These are phyloP conservation scores for Girardia tigrina DNA, from an alignment of 2,888 invertebrate species.

Conservation along the genomic window DNA sequence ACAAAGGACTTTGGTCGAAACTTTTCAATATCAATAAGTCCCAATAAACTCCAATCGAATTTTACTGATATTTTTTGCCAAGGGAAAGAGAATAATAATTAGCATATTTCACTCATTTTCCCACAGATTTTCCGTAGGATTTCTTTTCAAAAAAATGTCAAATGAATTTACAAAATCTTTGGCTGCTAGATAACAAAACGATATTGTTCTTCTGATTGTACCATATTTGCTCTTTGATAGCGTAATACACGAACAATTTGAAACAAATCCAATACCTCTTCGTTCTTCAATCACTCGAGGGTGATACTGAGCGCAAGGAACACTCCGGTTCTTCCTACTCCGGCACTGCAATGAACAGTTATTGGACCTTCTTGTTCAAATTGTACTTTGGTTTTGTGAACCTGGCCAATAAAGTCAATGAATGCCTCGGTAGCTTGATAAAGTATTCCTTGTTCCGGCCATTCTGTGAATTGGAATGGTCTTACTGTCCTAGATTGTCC, in stretches of 20 bases:
- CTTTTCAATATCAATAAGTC: too few relatives aligned
- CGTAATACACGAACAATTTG: constrained; percentile 92
- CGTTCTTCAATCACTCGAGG: constrained; percentile 93
- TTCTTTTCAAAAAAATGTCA: too few relatives aligned
- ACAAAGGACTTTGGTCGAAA: too few relatives aligned
- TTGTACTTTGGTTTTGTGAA: constrained; percentile 98
- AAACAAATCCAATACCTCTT: constrained; percentile 95
- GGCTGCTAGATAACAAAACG: constrained; percentile 98
- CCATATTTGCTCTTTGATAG: constrained; percentile 96
- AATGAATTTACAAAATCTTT: constrained; percentile 94
- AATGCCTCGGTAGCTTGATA: constrained; percentile 96
- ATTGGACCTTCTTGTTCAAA: constrained; percentile 99
- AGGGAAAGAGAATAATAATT: too few relatives aligned
- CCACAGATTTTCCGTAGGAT: too few relatives aligned
- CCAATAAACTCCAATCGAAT: too few relatives aligned
- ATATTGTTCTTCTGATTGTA: constrained; percentile 91
- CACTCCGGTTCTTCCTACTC: constrained; percentile 92
- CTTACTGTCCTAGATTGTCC: too few relatives aligned
- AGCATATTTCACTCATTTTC: too few relatives aligned
- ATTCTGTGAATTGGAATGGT: constrained; percentile 53
- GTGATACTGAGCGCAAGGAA: constrained; percentile 95
- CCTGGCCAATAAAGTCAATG: constrained; percentile 96
- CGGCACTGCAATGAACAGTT: constrained; percentile 80
- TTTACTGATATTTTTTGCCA: too few relatives aligned
- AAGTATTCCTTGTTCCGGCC: constrained; percentile 64